phyloP scores from a whole-genome alignment of 2,888 invertebrate genomes.

The Ferdinandea cuprea region DNA sequence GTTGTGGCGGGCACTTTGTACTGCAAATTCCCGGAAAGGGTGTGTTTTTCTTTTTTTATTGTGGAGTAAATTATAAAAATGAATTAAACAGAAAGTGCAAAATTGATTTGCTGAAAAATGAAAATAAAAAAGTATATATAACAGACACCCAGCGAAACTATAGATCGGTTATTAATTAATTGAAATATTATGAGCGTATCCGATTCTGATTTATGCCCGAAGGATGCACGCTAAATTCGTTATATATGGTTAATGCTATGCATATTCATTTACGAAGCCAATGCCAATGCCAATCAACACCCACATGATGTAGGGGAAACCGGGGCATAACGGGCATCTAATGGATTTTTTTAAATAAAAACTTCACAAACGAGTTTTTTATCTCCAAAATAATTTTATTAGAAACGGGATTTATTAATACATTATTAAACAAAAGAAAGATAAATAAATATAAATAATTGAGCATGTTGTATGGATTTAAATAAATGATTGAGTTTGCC shows the following conservation, averaged over 20 bases:
- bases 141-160: slow-evolving; percentile 33
- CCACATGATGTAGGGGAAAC: neutral
- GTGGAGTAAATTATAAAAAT: slow-evolving; percentile 64
- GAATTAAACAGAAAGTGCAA: slow-evolving; percentile 63
- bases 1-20: slow-evolving; percentile 19
- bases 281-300: neutral
- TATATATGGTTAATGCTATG: too few species aligned
- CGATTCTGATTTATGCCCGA: slow-evolving; percentile 65
- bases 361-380: too few species aligned
- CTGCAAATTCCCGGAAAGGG: neutral
- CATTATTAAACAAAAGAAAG: too few species aligned
- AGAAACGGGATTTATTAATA: too few species aligned
- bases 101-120: slow-evolving; percentile 33
- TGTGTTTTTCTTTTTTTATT: neutral
- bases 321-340: too few species aligned
- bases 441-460: too few species aligned
- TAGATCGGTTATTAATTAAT: slow-evolving; percentile 65
- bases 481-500: too few species aligned
- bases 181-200: slow-evolving; percentile 70
- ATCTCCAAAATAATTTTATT: too few species aligned
- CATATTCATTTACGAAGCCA: slow-evolving; percentile 34
- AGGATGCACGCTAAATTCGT: slow-evolving; percentile 57
- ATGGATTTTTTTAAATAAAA: too few species aligned
- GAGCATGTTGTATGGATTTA: too few species aligned
- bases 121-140: slow-evolving; percentile 34